phyloP scores from a whole-genome alignment of 92 coral and sea anemone species.

The Desmophyllum pertusum region DNA sequence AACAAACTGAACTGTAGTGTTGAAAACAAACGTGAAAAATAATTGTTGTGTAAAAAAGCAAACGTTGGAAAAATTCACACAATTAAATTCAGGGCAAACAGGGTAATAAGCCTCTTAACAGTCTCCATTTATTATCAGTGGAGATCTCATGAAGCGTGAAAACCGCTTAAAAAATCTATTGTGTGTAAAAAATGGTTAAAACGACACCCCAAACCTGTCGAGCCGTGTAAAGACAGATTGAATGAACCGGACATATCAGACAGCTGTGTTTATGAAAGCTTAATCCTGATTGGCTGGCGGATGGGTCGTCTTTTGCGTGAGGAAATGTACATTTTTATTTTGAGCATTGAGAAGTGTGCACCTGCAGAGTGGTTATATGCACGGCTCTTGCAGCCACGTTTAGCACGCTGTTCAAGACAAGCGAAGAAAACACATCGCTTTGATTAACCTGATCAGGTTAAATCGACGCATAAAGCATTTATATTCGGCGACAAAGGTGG shows the following conservation, averaged over 20 bases:
- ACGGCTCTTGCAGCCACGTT: background rate
- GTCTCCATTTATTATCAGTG: background rate
- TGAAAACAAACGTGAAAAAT: slow-evolving; percentile 8
- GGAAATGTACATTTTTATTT: slow-evolving; percentile 19
- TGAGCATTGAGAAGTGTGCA: background rate
- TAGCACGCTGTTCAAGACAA: background rate
- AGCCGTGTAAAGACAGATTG: background rate
- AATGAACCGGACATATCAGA: slow-evolving; percentile 15
- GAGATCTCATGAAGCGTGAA: background rate
- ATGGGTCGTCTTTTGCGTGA: background rate
- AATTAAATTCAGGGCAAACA: background rate
- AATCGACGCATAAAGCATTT: background rate
- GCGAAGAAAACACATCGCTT: background rate
- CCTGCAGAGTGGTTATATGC: slow-evolving; percentile 13
- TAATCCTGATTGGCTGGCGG: slow-evolving; percentile 8
- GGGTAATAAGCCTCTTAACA: background rate
- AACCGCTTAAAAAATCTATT: background rate
- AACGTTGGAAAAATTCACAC: background rate
- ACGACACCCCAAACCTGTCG: background rate
- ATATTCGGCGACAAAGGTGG: slow-evolving; percentile 11
- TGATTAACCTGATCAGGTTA: background rate
- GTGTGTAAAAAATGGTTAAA: background rate
- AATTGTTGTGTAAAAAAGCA: background rate
- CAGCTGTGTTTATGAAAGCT: slow-evolving; percentile 38
- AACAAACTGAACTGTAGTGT: slow-evolving; percentile 1